These are phyloP conservation scores for Drepana falcataria DNA, from an alignment of 2,888 invertebrate species.

Conservation along the genomic window DNA sequence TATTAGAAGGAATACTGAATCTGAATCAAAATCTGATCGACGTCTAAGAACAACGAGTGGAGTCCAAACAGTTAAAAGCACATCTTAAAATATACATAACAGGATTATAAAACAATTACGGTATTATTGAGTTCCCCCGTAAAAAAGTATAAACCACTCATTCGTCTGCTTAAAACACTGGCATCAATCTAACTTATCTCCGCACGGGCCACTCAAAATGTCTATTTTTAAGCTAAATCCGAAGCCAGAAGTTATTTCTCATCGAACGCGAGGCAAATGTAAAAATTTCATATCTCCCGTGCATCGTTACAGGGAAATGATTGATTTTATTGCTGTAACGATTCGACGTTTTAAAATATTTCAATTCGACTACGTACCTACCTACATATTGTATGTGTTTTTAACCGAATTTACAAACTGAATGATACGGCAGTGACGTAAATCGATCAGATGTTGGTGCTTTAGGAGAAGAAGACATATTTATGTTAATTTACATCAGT, in stretches of 20 bases:
- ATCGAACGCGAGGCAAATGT: constrained; percentile 46
- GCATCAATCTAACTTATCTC: constrained; percentile 70
- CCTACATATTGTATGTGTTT: not conserved
- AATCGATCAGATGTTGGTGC: not conserved
- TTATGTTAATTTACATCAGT: too few relatives aligned
- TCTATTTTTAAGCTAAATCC: constrained; percentile 73
- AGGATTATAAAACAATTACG: constrained; percentile 42
- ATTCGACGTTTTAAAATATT: constrained; percentile 62
- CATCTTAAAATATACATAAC: constrained; percentile 28
- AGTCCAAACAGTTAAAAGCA: constrained; percentile 6
- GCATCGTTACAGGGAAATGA: constrained; percentile 61
- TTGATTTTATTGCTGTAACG: constrained; percentile 69
- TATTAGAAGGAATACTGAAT: too few relatives aligned
- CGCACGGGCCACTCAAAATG: constrained; percentile 62
- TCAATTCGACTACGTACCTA: constrained; percentile 25
- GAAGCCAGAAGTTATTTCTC: constrained; percentile 21
- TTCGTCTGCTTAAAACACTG: constrained; percentile 49
- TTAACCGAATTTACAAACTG: not conserved
- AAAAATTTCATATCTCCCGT: constrained; percentile 63
- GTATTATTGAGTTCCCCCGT: constrained; percentile 34
- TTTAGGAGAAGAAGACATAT: too few relatives aligned
- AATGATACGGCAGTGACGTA: not conserved
- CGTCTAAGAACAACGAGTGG: not conserved
- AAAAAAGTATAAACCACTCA: constrained; percentile 52
- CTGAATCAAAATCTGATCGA: too few relatives aligned